A percentile compares a stretch with the other conserved stretches of the same genome.
Conservation (phyloP, 2,797 vertebrate species). For the Sebastiscus albofasciatus region DNA sequence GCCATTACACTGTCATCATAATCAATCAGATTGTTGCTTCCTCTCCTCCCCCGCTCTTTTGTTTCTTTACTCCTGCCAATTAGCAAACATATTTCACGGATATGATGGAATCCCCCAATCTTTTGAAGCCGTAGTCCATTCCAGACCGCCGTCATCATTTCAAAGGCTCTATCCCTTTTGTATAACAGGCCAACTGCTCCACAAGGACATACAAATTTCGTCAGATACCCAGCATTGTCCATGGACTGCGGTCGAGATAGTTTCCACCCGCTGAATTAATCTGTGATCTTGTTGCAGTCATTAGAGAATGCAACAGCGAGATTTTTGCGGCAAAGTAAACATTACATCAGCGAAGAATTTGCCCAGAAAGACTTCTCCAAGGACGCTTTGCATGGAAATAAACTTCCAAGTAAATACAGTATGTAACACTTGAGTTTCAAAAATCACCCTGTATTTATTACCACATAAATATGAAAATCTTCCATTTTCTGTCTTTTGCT, state of each 20-base stretch:
- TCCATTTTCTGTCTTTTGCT: conserved; percentile 46
- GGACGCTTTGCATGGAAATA: conserved; percentile 50
- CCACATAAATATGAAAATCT: conserved; percentile 48
- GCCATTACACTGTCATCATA: conserved; percentile 56
- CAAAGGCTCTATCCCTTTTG: conserved; percentile 7
- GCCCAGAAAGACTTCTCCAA: conserved; percentile 41
- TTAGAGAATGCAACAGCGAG: conserved; percentile 60
- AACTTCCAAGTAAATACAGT: conserved; percentile 44
- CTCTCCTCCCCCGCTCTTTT: background rate
- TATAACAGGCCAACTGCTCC: conserved; percentile 36
- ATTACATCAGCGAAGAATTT: conserved; percentile 72
- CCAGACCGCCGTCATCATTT: conserved; percentile 44
- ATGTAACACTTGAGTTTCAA: conserved; percentile 45
- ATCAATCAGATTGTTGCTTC: conserved; percentile 42
- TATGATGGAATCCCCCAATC: conserved; percentile 33
- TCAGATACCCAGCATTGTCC: conserved; percentile 44
- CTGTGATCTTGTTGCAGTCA: conserved; percentile 55
- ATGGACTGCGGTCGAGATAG: conserved; percentile 41
- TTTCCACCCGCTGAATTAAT: conserved; percentile 69
- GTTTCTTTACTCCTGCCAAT: conserved; percentile 32
- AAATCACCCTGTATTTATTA: conserved; percentile 57
- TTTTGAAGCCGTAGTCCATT: conserved; percentile 27
- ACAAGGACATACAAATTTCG: conserved; percentile 42
- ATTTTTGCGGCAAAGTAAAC: conserved; percentile 70
- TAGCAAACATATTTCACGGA: conserved; percentile 52